phyloP scores from a whole-genome alignment of 2,113 vertebrate genomes.

The Hemibagrus wyckioides region DNA sequence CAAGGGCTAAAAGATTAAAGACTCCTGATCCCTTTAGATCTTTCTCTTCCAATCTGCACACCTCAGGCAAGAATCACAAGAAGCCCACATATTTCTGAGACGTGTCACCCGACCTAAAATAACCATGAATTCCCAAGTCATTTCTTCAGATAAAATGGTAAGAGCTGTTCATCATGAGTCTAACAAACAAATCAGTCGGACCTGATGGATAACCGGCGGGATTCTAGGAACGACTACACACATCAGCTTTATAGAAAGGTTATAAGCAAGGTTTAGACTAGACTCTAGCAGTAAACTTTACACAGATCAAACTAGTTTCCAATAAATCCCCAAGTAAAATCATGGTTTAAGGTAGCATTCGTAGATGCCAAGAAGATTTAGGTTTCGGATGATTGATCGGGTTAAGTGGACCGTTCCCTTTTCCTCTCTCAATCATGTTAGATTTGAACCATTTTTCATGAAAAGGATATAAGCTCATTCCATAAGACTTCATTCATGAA shows the following conservation, averaged over 20 bases:
- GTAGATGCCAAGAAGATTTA: neutral
- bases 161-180: too few relatives aligned
- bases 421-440: neutral
- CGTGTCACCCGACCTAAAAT: neutral
- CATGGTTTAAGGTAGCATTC: neutral
- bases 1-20: neutral
- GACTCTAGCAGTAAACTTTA: too few relatives aligned
- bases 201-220: neutral
- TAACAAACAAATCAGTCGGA: neutral
- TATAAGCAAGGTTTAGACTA: too few relatives aligned
- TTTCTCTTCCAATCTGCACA: conserved; percentile 6
- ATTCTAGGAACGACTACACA: neutral
- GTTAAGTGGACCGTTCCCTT: neutral
- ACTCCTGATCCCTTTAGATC: neutral
- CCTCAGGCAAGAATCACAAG: neutral
- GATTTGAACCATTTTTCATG: neutral
- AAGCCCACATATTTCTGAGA: neutral
- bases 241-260: too few relatives aligned
- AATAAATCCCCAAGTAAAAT: neutral
- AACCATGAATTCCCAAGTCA: neutral
- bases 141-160: neutral
- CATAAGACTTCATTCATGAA: neutral
- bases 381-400: neutral
- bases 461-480: neutral
- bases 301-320: neutral